phyloP scores from a whole-genome alignment of 2,797 vertebrate species.

The Cyclura pinguis region DNA sequence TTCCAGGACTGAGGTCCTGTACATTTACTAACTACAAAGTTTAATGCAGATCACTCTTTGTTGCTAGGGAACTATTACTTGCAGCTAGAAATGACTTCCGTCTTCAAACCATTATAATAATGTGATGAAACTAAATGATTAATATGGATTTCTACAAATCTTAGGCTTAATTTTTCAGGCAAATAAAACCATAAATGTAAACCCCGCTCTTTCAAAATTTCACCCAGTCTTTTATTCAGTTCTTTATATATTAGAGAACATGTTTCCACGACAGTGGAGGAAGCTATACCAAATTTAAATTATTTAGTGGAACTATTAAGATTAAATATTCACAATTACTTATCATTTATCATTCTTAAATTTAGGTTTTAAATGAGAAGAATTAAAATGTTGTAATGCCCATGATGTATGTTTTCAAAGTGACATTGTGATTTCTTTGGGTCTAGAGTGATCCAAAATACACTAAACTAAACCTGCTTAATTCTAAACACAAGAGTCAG shows the following conservation, averaged over 20 bases:
- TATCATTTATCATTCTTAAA: slow-evolving; percentile 48
- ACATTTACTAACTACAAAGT: slow-evolving; percentile 64
- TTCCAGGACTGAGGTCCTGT: slow-evolving; percentile 44
- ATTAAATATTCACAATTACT: slow-evolving; percentile 55
- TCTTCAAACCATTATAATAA: slow-evolving; percentile 78
- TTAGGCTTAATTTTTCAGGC: slow-evolving; percentile 79
- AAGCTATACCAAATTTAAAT: slow-evolving; percentile 70
- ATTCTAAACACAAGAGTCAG: background rate
- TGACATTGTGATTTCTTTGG: background rate
- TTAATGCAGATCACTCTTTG: slow-evolving; percentile 68
- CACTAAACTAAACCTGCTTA: slow-evolving; percentile 20
- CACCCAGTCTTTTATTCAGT: slow-evolving; percentile 73
- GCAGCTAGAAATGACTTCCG: slow-evolving; percentile 69
- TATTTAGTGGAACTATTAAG: slow-evolving; percentile 60
- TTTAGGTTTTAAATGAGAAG: slow-evolving; percentile 48
- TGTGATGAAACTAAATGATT: slow-evolving; percentile 78
- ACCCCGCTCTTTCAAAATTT: slow-evolving; percentile 57
- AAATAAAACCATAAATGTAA: slow-evolving; percentile 80
- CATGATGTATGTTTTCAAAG: slow-evolving; percentile 43
- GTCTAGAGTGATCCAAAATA: background rate
- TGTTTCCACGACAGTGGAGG: slow-evolving; percentile 66
- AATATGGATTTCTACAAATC: slow-evolving; percentile 77
- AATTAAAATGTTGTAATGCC: slow-evolving; percentile 35
- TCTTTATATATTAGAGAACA: slow-evolving; percentile 74
- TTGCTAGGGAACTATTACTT: slow-evolving; percentile 74